Base-by-base conservation (phyloP, 2,888 invertebrate genomes). In the Agrochola lychnidis region DNA sequence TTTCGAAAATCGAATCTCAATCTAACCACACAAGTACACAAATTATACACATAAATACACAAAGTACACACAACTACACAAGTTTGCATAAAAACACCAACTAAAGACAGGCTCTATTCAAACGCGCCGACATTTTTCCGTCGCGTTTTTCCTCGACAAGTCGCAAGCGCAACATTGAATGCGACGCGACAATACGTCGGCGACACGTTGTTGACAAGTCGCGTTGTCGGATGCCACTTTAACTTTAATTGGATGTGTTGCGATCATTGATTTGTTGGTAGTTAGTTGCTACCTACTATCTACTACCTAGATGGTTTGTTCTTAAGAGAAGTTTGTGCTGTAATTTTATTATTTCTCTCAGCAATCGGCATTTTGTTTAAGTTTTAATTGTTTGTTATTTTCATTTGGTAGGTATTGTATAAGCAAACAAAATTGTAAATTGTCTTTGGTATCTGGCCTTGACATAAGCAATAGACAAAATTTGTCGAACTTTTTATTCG, bases 161-260 rank as follows among this genome's bases (percentile, higher is more conserved):
- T 84, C 73, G 73, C 89, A 86, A 90, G 90, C 73, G 71, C 89
- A 88, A 90, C 92, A 89, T 92, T 91, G 89, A 92, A 92, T 92
- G 90, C 92, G 91, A 94, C 94, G 90, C 92, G 91, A 94, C 94
- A 94, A 94, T 94, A 93, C 92, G 93, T 94, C 93, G 90, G 79
- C 91, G 90, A 91, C 92, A 91, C 91, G 92, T 90, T 84, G 87
- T 82, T 91, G 92, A 92, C 93, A 91, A 91, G 91, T 91, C 88
- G 86, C 73, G 71, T 82, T 88, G 87, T 82, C 87, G 84, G 81
- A 82, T 85, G 89, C 84, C 89, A 89, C 88, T 89, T 91, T 88
- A 86, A 90, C 80, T 82, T 89, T 94, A 94, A 94, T 94, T 94
- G 94, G 94, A 91, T 87, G 82, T 88, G 79, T 87, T 86, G 40